Base-by-base conservation (phyloP, 1,140 invertebrate genomes). In the Leptinotarsa texana region DNA sequence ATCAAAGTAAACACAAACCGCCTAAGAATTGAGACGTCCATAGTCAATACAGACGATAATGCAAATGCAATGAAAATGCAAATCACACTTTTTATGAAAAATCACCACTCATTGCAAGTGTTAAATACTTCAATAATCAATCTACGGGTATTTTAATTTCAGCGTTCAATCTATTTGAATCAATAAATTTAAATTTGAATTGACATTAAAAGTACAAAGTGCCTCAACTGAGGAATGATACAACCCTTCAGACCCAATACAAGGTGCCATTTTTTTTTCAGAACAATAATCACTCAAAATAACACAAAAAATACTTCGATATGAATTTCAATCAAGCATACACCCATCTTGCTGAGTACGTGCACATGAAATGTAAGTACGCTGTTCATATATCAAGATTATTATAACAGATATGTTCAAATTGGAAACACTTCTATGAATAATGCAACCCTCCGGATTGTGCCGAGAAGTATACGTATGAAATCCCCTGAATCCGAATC, bases 311-410 rank as follows among this genome's bases (percentile, higher is more conserved):
- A 62, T 21, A 62, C 2, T 62, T 62, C 21, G 61, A 62, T n/a
- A 62, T n/a, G 21, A 1, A 22, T 24, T 65, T 65, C 63, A 65
- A 65, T 65, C 63, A 57, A 57, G 15, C n/a, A 18, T 57, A 57
- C 33, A 42, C 33, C 33, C 33, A 42, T 42, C 33, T 42, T 57
- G 13, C 51, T 15, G 51, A n/a, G 51, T 57, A 57, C n/a, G 51
- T 57, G 51, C n/a, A 57, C 63, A 21, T 65, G 63, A 24, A 65
- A 65, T 65, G 63, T 65, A 21, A 65, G 63, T 65, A 65, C 63
- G 21, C 63, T 65, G 63, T 65, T 65, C 63, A 65, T 65, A 65
- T 65, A 65, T 65, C 63, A 65, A 65, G 63, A 65, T 65, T 65
- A 65, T 65, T 65, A 65, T 65, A 65, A 65, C 63, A 65, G 63